Base-by-base conservation (phyloP, 2,888 invertebrate genomes). In the Periphyllus acericola region DNA sequence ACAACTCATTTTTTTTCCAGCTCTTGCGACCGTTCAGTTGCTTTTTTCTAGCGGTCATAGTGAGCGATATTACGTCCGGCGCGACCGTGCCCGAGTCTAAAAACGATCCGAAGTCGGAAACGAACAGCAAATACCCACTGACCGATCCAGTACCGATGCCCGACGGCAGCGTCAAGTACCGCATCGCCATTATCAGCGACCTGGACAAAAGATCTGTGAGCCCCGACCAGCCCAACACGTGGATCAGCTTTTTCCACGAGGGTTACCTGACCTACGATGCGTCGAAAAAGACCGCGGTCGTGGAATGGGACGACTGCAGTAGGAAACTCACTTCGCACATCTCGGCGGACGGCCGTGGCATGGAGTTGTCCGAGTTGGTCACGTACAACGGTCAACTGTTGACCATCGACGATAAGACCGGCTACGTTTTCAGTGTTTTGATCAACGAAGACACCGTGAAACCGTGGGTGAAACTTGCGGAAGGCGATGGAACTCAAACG, bases 311-410 rank as follows among this genome's bases (percentile, higher is more conserved):
- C 36, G 14, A 17, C 4, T 81, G 55, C 36, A 72, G 29, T 52
- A 71, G 17, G 25, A 60, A 3, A 17, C 34, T 46, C 29, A 9
- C 25, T 32, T 68, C 76, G 9, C 52, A 71, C n/a, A 14, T 52
- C 21, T 68, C 86, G 11, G 29, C 34, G 11, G 46, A 72, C 32
- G 98, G 96, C 3, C 93, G 98, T 90, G 98, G 98, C 1, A 98
- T 99, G 98, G 99, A 99, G 91, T 93, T 99, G 9, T 99, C 98
- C 0, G 99, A 99, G 91, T 93, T 99, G 88, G 94, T 96, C 89
- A 96, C 96, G 0, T 99, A 96, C 91, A 95, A 99, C 93, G 98
- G 98, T 0, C 94, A 94, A 91, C 92, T 99, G 60, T 93, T 97
- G 55, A 95, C 96, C 11, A 96, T 98, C 91, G 99, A 99, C 92